Evolutionary conservation across 2,797 vertebrate genomes (phyloP), one percentile per base, ranked within the genome.

Genomic region (Hoplostethus mediterraneus): DNA sequence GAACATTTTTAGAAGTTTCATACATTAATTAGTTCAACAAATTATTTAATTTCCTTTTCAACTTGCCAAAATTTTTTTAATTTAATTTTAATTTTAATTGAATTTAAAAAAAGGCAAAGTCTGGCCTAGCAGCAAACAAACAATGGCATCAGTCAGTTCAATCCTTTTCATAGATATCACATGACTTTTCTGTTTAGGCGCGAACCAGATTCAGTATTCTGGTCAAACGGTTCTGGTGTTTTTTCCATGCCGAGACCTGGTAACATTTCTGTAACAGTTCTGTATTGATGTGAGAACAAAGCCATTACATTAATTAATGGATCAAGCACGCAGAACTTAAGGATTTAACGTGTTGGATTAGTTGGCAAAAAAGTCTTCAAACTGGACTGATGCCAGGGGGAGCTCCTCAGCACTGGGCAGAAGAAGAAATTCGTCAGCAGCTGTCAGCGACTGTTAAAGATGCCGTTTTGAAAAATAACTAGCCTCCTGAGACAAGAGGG

Each of bases 371-470:
- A 54, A 5, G 65, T 77, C 31, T 42, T 44, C 14, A 60, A 72
- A 75, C 70, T 80, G 80, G 68, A 77, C 63, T 25, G 11, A 30
- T 75, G 67, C 71, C 38, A 21, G 63, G 31, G 53, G 64, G 47
- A 64, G 56, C 58, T 80, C 67, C 21, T 57, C 51, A 52, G 61
- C 73, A n/a, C 63, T 33, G 56, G 42, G 62, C 52, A 58, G 25
- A 66, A 71, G 56, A 65, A 38, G 21, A 28, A 8, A 80, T 77
- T 68, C 74, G 64, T 81, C 81, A 82, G 73, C 67, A 38, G 73
- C 65, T 77, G 75, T 84, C 83, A 78, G 70, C 36, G 30, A 47
- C 25, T 53, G 72, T 79, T 81, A 58, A 67, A 64, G 28, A 28
- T 28, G 28, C 28, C 28, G 68, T 73, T 84, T 63, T 59, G 66